Percentiles rank a stretch among this genome's conserved stretches.
phyloP scores from a whole-genome alignment of 2,888 invertebrate genomes.

The Papilio demoleus region DNA sequence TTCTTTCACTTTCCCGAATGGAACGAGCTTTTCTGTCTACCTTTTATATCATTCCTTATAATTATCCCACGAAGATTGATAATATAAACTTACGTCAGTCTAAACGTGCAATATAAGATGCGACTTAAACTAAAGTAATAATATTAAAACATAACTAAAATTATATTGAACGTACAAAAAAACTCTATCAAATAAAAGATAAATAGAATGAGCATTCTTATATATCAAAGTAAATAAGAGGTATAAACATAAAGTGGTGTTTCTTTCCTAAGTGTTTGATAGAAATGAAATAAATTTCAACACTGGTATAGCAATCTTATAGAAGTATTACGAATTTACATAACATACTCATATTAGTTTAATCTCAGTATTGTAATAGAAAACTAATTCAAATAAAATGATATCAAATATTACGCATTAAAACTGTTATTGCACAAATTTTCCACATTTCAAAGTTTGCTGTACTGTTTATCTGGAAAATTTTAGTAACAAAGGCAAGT shows the following conservation, averaged over 20 bases:
- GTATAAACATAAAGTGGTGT: no score
- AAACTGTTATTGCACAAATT: conserved; percentile 34
- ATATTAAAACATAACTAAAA: no score
- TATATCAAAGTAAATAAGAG: no score
- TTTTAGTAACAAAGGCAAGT: conserved; percentile 38
- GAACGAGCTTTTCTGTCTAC: not conserved
- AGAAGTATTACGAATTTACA: no score
- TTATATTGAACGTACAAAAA: no score
- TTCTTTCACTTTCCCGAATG: conserved; percentile 48
- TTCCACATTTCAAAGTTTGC: conserved; percentile 30
- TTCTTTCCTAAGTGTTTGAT: no score
- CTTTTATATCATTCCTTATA: not conserved
- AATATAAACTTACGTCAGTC: not conserved
- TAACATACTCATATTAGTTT: no score
- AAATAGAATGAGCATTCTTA: no score
- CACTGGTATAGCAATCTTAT: no score
- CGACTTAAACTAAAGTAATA: not conserved
- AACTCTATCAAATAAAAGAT: no score
- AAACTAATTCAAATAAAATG: not conserved
- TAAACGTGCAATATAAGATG: not conserved
- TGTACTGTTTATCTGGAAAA: conserved; percentile 32
- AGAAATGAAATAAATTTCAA: no score
- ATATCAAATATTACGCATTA: conserved; percentile 16
- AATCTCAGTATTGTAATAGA: not conserved
- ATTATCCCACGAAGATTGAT: not conserved